phyloP scores from a whole-genome alignment of 2,888 invertebrate genomes.

The Latheticus oryzae region DNA sequence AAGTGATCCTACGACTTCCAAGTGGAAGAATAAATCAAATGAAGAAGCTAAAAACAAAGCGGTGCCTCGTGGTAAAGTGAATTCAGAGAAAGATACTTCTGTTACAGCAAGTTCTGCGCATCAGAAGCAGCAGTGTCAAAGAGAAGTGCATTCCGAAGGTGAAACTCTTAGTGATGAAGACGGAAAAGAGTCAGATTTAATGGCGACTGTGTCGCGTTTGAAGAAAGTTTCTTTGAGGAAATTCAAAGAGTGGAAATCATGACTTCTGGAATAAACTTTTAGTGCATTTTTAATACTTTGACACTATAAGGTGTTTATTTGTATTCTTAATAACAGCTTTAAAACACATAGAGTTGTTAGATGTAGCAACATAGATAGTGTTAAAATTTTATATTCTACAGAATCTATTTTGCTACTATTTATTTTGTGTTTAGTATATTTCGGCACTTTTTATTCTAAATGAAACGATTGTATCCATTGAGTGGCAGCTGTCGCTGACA shows the following conservation, averaged over 20 bases:
- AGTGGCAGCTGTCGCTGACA: slow-evolving; percentile 15
- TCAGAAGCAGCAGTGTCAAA: slow-evolving; percentile 65
- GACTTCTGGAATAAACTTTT: slow-evolving; percentile 63
- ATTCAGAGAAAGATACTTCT: slow-evolving; percentile 70
- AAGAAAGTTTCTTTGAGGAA: slow-evolving; percentile 84
- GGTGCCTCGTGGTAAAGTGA: slow-evolving; percentile 69
- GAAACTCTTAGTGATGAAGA: slow-evolving; percentile 76
- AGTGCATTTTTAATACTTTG: slow-evolving; percentile 34
- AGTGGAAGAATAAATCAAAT: slow-evolving; percentile 60
- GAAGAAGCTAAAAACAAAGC: slow-evolving; percentile 66
- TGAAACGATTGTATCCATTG: slow-evolving; percentile 18
- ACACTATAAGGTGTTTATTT: slow-evolving; percentile 34
- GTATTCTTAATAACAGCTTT: slow-evolving; percentile 41
- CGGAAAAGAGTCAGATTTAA: slow-evolving; percentile 74
- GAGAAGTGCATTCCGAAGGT: slow-evolving; percentile 81
- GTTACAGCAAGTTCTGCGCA: slow-evolving; percentile 55
- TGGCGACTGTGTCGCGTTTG: slow-evolving; percentile 80
- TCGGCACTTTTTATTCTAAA: slow-evolving; percentile 30
- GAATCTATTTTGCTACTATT: slow-evolving; percentile 47
- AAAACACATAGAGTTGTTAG: slow-evolving; percentile 38
- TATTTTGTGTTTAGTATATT: slow-evolving; percentile 30
- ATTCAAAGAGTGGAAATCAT: slow-evolving; percentile 85
- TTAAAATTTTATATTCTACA: slow-evolving; percentile 45
- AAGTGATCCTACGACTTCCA: slow-evolving; percentile 72
- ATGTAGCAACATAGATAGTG: slow-evolving; percentile 47